Conservation (phyloP, 2,888 invertebrate genomes). For the Octonoba sinensis region DNA sequence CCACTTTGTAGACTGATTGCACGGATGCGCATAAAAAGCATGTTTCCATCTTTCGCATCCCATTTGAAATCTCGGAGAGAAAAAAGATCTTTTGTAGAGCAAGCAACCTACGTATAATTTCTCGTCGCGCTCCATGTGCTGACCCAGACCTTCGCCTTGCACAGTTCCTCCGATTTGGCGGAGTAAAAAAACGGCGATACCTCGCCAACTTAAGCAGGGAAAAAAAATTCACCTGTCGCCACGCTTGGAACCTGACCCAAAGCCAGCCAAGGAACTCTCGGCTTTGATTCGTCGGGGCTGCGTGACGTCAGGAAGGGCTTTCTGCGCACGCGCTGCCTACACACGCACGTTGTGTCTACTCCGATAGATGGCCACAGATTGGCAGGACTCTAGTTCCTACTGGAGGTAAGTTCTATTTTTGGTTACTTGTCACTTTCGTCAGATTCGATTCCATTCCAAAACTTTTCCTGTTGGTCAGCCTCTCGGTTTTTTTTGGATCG, state of each 20-base stretch:
- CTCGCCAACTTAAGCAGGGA: slow-evolving; percentile 27
- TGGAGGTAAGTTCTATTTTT: slow-evolving; percentile 63
- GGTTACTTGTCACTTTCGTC: slow-evolving; percentile 58
- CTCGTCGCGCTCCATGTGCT: background rate
- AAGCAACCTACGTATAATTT: slow-evolving; percentile 22
- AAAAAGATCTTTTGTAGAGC: background rate
- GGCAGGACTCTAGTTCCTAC: slow-evolving; percentile 45
- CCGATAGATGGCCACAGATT: slow-evolving; percentile 58
- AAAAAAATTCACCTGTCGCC: slow-evolving; percentile 53
- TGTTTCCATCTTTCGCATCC: too few species aligned
- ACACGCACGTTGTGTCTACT: slow-evolving; percentile 49
- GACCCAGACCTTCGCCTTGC: slow-evolving; percentile 55
- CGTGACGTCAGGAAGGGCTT: slow-evolving; percentile 26
- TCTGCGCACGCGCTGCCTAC: slow-evolving; percentile 38
- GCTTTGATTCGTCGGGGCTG: slow-evolving; percentile 25
- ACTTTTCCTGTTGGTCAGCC: slow-evolving; percentile 18
- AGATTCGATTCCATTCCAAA: slow-evolving; percentile 34
- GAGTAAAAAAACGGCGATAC: slow-evolving; percentile 26
- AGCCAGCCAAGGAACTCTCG: slow-evolving; percentile 27
- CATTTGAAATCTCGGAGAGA: too few species aligned
- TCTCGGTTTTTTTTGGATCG: slow-evolving; percentile 4
- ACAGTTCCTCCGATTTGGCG: background rate
- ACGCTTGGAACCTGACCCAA: slow-evolving; percentile 59
- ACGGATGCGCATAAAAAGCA: too few species aligned
- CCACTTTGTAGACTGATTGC: too few species aligned